Evolutionary conservation across 1,140 invertebrate genomes (phyloP).

Genomic region (Micrasema longulum): DNA sequence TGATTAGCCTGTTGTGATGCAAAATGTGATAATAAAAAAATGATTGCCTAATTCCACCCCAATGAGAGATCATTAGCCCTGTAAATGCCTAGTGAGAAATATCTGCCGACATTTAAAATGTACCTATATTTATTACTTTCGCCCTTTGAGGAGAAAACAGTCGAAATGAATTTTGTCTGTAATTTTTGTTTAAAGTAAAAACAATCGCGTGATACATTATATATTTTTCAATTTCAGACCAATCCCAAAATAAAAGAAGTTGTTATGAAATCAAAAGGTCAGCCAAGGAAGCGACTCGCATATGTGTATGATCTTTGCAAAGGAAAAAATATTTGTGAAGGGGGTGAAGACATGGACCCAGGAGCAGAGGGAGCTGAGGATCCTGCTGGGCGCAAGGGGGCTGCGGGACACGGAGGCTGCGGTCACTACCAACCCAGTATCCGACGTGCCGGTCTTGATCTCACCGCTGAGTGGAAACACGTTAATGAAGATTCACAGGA

Average conservation of each 20-base stretch:
- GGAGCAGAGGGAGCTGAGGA: constrained; percentile 76
- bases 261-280: constrained; percentile 96
- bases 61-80: too few species aligned
- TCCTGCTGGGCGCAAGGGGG: constrained; percentile 75
- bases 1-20: too few species aligned
- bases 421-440: constrained; percentile 97
- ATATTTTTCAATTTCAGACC: constrained; percentile 70
- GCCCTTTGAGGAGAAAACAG: too few species aligned
- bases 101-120: too few species aligned
- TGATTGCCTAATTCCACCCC: too few species aligned
- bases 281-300: constrained; percentile 92
- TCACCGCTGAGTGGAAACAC: constrained; percentile 98
- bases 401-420: constrained; percentile 91
- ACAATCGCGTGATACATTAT: too few species aligned
- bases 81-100: too few species aligned
- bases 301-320: constrained; percentile 99
- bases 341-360: constrained; percentile 97
- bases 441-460: constrained; percentile 87
- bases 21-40: too few species aligned
- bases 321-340: constrained; percentile 97
- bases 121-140: too few species aligned
- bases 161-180: too few species aligned
- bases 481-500: constrained; percentile 98
- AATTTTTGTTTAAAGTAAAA: too few species aligned
- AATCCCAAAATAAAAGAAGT: constrained; percentile 99